Evolutionary conservation across 2,888 invertebrate genomes (phyloP), one percentile per base, ranked within the genome.

Genomic region (Agonopterix heracliana): DNA sequence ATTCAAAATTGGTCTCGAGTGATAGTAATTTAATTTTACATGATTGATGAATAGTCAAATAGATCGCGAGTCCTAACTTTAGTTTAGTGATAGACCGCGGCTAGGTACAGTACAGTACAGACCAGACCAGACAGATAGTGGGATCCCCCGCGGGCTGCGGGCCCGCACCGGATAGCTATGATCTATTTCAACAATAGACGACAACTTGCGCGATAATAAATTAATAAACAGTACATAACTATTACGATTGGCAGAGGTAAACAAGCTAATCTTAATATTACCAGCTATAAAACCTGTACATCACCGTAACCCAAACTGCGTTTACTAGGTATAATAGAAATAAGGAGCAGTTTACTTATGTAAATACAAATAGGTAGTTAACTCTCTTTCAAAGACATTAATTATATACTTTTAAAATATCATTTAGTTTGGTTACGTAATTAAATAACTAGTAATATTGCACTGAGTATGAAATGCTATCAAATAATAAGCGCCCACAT

Each of bases 371-470:
- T 82, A 88, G 81, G 86, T 87, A 87, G 80, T 86, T 80, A 26
- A 82, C 78, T 82, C 83, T 82, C 78, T 79, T 78, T 81, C 74
- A 71, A 73, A 80, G 84, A 85, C 82, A 84, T 85, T 81, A 77
- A 79, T 83, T 81, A 81, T 73, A 76, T 76, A 65, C 72, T 71
- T 78, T 85, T 83, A 84, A 85, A 82, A 86, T 89, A 89, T 87
- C 83, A 74, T 88, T 89, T 88, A 89, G 89, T 89, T 89, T 89
- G 89, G 89, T 89, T 89, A 89, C 89, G 87, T 88, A 83, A 89
- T 88, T 88, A 88, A 86, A 88, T 89, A 89, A 89, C 89, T 89
- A 89, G 89, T 87, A 88, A 89, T 89, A 89, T 89, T 89, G 89
- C 89, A 89, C 89, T 89, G 89, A 89, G 89, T 89, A 89, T 89